phyloP scores from a whole-genome alignment of 2,797 vertebrate genomes.

The Chiloscyllium punctatum region DNA sequence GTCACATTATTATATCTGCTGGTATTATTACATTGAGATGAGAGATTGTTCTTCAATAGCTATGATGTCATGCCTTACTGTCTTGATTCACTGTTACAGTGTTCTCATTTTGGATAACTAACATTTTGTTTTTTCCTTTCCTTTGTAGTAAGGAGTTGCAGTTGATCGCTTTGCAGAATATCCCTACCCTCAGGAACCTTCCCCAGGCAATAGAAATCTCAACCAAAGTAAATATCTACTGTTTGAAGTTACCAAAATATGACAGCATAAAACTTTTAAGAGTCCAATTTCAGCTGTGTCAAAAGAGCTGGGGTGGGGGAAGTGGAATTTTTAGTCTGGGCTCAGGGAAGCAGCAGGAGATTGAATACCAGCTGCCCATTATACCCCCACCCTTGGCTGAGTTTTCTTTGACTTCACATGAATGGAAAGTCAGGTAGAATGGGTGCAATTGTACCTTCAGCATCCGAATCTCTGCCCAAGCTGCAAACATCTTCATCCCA shows the following conservation, averaged over 20 bases:
- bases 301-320: too few species aligned
- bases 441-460: not conserved
- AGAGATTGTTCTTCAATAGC: not conserved
- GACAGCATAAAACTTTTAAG: not conserved
- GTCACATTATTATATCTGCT: not conserved
- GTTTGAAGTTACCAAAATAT: not conserved
- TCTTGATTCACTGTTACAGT: not conserved
- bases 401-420: not conserved
- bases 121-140: slow-evolving; percentile 38
- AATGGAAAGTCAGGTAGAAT: not conserved
- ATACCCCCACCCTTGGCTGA: not conserved
- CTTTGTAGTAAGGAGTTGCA: slow-evolving; percentile 64
- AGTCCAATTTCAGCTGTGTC: too few species aligned
- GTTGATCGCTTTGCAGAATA: slow-evolving; percentile 61
- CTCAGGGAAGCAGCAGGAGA: not conserved
- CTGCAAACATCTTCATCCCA: not conserved
- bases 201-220: slow-evolving; percentile 60
- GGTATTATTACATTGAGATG: not conserved
- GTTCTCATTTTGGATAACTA: not conserved
- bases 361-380: not conserved
- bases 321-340: not conserved
- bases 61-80: not conserved
- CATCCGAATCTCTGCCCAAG: not conserved
- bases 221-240: slow-evolving; percentile 59
- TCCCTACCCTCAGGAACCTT: slow-evolving; percentile 58